Evolutionary conservation across 1,140 invertebrate genomes (phyloP).

Genomic region (Ylistrum balloti): DNA sequence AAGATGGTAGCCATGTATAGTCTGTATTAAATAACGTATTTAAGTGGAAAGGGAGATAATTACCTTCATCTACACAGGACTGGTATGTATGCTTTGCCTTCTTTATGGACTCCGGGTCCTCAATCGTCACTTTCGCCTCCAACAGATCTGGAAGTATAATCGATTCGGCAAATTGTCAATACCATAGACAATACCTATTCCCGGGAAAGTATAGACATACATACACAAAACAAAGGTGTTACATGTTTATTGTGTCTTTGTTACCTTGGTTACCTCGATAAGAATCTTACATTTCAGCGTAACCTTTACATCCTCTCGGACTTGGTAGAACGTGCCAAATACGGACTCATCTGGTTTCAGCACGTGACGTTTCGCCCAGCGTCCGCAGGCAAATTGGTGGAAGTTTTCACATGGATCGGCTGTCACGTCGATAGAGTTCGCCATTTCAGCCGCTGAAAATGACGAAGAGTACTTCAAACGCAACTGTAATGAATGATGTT

Average conservation of each 20-base stretch:
- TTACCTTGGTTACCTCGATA: too few relatives aligned
- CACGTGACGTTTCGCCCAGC: conserved; percentile 70
- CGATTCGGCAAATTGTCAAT: too few relatives aligned
- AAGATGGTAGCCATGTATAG: too few relatives aligned
- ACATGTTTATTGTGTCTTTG: too few relatives aligned
- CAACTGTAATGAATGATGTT: too few relatives aligned
- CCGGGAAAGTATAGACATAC: too few relatives aligned
- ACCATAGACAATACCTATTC: too few relatives aligned
- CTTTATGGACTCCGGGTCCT: conserved; percentile 88
- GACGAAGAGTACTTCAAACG: neutral
- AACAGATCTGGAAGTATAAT: conserved; percentile 83
- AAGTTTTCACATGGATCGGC: conserved; percentile 62
- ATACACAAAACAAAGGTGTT: neutral
- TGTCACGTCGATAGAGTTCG: conserved; percentile 50
- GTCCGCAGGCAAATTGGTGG: conserved; percentile 94
- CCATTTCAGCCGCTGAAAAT: conserved; percentile 58
- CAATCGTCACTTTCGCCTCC: conserved; percentile 86
- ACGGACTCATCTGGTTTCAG: conserved; percentile 73
- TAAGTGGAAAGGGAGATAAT: too few relatives aligned
- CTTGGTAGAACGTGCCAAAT: conserved; percentile 66
- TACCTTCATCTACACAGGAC: conserved; percentile 93
- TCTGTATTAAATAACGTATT: too few relatives aligned
- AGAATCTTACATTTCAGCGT: conserved; percentile 72
- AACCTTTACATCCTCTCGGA: conserved; percentile 73
- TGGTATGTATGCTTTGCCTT: conserved; percentile 93